A percentile compares a stretch with the other conserved stretches of the same genome.
Conservation (phyloP, 2,797 vertebrate genomes). For the Pipistrellus nathusii region DNA sequence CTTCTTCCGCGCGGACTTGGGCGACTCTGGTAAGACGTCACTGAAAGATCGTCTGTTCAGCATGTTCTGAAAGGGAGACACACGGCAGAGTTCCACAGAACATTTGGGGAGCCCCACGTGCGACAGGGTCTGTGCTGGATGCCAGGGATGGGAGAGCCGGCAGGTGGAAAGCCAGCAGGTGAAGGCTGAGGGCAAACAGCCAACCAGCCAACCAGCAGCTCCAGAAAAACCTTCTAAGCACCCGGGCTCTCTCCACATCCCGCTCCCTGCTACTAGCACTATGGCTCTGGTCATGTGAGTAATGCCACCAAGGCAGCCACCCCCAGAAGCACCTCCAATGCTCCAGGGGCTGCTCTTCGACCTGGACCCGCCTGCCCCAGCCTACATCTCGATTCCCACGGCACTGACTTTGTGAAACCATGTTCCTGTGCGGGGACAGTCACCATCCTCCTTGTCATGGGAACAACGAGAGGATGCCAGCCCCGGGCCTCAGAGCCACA, state of each 20-base stretch:
- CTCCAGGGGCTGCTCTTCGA: not conserved
- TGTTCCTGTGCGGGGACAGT: rapidly evolving
- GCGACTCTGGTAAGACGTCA: conserved; percentile 97
- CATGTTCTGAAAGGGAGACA: conserved; percentile 94
- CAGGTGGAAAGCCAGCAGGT: not conserved
- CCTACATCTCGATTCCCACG: not conserved
- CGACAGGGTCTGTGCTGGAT: not conserved
- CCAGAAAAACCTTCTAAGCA: not conserved
- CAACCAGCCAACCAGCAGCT: not conserved
- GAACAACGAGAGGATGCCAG: not conserved
- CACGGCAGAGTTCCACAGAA: conserved; percentile 17
- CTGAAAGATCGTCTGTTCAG: conserved; percentile 98
- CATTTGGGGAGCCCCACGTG: rapidly evolving
- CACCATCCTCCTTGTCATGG: not conserved
- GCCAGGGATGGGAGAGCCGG: not conserved
- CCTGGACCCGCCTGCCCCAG: not conserved
- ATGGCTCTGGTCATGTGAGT: not conserved
- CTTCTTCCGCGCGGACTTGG: conserved; percentile 97
- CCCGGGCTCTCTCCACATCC: not conserved
- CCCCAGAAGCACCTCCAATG: not conserved
- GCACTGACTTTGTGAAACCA: not conserved
- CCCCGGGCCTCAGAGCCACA: not conserved
- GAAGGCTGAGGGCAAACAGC: not conserved
- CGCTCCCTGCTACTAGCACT: not conserved
- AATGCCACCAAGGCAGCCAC: not conserved